Evolutionary conservation across 2,888 invertebrate genomes (phyloP), one percentile per base, ranked within the genome.

Genomic region (Agrilus biguttatus): DNA sequence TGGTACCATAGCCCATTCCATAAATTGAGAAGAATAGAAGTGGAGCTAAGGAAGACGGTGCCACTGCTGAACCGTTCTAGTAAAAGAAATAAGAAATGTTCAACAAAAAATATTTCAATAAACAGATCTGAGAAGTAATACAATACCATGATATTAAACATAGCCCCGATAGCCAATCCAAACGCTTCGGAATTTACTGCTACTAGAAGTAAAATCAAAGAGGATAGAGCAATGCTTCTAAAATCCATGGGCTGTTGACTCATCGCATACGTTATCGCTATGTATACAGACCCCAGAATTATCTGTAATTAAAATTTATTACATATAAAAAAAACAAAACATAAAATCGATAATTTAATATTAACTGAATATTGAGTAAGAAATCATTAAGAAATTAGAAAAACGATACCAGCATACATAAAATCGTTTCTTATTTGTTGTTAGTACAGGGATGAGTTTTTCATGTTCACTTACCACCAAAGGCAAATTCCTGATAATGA

Each of bases 161-260:
- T 62, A 12, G 76, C 68, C 1, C 84, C 84, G 19, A 86, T 77
- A 1, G 78, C 69, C 4, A 83, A 66, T 0, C 85, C 86, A 1
- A 83, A 67, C 1, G 83, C 81, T 66, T 86, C 85, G 2, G 84
- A 81, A 42, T 80, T 79, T 5, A 83, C 55, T 0, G 74, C 77
- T 0, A 77, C 71, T 42, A 78, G 62, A 1, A 80, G 59, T 1
- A 75, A 74, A 45, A 76, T 66, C n/a, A 70, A 46, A 1, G 71
- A 43, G 53, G 82, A 83, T 61, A 73, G 68, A 6, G 68, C 47
- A 53, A 77, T 77, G 32, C 85, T 67, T 12, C 73, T 56, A 53
- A 70, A 65, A 53, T 84, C 83, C 49, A 77, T 54, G 1, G 84
- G 75, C 58, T 86, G 85, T 10, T 77, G 76, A 0, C 83, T 69